phyloP scores from a whole-genome alignment of 2,113 vertebrate genomes.

The Psilopogon haemacephalus region DNA sequence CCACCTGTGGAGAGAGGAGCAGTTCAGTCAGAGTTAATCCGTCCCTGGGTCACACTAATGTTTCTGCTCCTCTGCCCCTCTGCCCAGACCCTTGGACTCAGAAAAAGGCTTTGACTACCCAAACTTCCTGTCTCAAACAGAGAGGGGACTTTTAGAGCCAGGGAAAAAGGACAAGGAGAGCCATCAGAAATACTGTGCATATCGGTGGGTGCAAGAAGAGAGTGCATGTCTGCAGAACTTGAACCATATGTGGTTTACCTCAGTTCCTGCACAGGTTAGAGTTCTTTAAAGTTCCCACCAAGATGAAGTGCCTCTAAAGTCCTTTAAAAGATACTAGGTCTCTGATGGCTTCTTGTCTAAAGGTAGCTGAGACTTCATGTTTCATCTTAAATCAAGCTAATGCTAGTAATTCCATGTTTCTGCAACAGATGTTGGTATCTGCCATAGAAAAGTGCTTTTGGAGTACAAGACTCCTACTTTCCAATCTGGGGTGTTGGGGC shows the following conservation, averaged over 20 bases:
- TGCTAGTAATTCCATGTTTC: background rate
- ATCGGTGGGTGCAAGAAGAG: background rate
- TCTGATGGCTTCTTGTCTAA: background rate
- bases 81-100: background rate
- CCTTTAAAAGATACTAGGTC: background rate
- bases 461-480: background rate
- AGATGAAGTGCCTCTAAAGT: background rate
- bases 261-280: background rate
- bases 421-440: background rate
- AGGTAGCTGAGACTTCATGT: rapidly evolving
- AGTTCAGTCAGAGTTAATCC: background rate
- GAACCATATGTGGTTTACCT: background rate
- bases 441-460: background rate
- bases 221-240: background rate
- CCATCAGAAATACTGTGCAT: background rate
- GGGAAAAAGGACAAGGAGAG: background rate
- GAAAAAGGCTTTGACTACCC: background rate
- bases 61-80: background rate
- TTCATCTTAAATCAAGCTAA: background rate
- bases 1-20: background rate
- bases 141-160: background rate
- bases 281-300: background rate
- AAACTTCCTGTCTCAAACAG: background rate
- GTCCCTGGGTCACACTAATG: background rate
- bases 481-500: background rate